Evolutionary conservation across 2,888 invertebrate genomes (phyloP).

Genomic region (Frankliniella fusca): DNA sequence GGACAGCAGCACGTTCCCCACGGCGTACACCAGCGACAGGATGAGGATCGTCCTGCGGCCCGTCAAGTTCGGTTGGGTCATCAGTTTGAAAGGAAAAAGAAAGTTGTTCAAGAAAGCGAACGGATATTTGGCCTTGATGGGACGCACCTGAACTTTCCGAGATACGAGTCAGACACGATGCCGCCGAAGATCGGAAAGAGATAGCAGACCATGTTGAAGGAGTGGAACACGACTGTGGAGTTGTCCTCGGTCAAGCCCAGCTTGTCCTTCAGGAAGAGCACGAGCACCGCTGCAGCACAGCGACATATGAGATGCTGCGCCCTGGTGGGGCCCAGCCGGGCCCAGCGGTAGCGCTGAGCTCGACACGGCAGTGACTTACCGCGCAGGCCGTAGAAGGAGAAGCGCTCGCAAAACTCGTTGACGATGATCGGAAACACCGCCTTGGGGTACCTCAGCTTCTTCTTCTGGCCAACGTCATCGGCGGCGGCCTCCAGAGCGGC

Average conservation of each 20-base stretch:
- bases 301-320: not conserved
- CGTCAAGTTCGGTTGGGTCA: not conserved
- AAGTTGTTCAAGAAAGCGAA: not conserved
- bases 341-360: no score
- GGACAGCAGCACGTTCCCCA: slow-evolving; percentile 27
- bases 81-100: not conserved
- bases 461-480: no score
- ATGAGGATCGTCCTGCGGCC: slow-evolving; percentile 68
- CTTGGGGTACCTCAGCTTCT: slow-evolving; percentile 74
- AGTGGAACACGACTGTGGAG: slow-evolving; percentile 81
- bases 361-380: slow-evolving; percentile 60
- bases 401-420: slow-evolving; percentile 96
- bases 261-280: slow-evolving; percentile 77
- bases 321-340: not conserved
- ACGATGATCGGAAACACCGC: slow-evolving; percentile 88
- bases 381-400: slow-evolving; percentile 93
- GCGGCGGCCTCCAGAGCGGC: no score
- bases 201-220: slow-evolving; percentile 83
- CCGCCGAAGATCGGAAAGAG: slow-evolving; percentile 85
- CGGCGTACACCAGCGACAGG: slow-evolving; percentile 58
- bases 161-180: slow-evolving; percentile 83
- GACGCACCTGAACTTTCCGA: slow-evolving; percentile 69
- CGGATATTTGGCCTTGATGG: not conserved
- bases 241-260: slow-evolving; percentile 65
- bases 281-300: slow-evolving; percentile 71